phyloP scores from a whole-genome alignment of 2,797 vertebrate genomes.

The Chelon auratus region DNA sequence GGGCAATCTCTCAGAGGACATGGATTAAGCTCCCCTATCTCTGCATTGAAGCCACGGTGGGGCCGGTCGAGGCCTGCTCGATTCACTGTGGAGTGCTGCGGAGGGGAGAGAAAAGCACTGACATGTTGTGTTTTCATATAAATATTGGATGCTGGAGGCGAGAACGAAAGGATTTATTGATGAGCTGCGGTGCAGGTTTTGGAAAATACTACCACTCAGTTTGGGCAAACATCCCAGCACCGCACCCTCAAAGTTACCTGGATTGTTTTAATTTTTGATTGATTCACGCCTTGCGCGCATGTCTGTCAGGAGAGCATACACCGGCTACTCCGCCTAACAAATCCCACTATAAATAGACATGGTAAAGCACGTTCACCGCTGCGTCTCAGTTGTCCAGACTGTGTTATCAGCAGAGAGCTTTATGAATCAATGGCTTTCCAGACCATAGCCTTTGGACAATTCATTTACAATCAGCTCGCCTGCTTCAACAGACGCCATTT shows the following conservation, averaged over 20 bases:
- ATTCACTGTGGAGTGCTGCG: constrained; percentile 8
- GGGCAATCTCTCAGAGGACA: constrained; percentile 81
- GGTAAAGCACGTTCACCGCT: constrained; percentile 3
- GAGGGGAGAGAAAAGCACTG: neutral
- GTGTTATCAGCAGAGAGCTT: constrained; percentile 24
- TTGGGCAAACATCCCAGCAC: neutral
- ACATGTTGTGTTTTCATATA: constrained; percentile 10
- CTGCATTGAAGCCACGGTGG: constrained; percentile 55
- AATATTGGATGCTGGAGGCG: constrained; percentile 9
- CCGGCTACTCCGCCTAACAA: neutral
- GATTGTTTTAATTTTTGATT: constrained; percentile 7
- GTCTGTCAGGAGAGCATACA: neutral
- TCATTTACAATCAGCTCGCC: constrained; percentile 48
- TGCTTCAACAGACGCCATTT: constrained; percentile 45
- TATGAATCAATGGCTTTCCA: constrained; percentile 32
- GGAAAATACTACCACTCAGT: constrained; percentile 7
- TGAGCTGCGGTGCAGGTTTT: constrained; percentile 14
- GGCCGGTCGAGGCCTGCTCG: constrained; percentile 39
- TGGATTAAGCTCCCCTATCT: constrained; percentile 79
- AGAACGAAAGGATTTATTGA: constrained; percentile 32
- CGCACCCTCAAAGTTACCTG: neutral
- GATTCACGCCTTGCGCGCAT: neutral
- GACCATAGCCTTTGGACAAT: constrained; percentile 26
- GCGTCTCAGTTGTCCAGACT: neutral
- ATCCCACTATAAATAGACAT: neutral